These are phyloP conservation scores for Sylvietta virens DNA, from an alignment of 2,113 vertebrate genomes.

Conservation along the genomic window DNA sequence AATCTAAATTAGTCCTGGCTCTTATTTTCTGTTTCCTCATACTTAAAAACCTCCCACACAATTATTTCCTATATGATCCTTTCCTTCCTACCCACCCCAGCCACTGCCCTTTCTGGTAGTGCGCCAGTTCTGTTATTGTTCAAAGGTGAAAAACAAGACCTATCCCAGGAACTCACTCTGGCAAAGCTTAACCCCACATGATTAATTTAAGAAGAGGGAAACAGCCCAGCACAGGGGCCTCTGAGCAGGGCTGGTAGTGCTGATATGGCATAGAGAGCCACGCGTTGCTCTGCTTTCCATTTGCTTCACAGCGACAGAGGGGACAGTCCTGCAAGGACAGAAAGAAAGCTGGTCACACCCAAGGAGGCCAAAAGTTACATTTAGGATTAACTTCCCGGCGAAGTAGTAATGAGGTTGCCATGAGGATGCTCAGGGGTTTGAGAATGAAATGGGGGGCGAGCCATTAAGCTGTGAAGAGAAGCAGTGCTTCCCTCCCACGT, in stretches of 20 bases:
- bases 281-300: accelerated
- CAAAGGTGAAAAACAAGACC: not conserved
- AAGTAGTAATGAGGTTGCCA: not conserved
- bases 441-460: not conserved
- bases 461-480: not conserved
- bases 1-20: not conserved
- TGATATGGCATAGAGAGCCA: not conserved
- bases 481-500: not conserved
- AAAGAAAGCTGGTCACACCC: not conserved
- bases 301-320: not conserved
- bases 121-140: not conserved
- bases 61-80: constrained; percentile 4
- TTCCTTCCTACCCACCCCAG: not conserved
- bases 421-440: not conserved
- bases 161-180: not conserved
- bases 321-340: not conserved
- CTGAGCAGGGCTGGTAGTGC: not conserved
- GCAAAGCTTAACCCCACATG: not conserved
- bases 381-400: not conserved
- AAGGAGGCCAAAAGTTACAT: not conserved
- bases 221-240: not conserved
- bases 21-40: not conserved
- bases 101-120: not conserved
- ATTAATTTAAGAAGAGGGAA: not conserved
- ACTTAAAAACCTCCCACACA: not conserved